These are phyloP conservation scores for Drosophila bipectinata DNA, from an alignment of 1,140 invertebrate species.

Conservation along the genomic window DNA sequence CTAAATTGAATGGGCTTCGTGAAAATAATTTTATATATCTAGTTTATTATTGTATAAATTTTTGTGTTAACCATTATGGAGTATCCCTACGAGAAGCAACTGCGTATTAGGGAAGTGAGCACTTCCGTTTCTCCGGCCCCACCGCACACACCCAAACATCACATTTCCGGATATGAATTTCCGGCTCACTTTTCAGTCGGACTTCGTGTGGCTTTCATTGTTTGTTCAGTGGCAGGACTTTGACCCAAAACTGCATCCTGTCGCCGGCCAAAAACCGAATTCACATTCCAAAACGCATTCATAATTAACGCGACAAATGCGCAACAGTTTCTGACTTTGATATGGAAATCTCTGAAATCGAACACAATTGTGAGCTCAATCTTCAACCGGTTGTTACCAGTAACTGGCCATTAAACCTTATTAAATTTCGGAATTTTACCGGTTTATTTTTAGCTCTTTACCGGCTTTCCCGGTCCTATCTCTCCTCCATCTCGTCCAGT, in stretches of 20 bases:
- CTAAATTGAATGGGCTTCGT: no score
- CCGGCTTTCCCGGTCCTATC: not conserved
- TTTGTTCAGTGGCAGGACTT: not conserved
- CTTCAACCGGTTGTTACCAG: not conserved
- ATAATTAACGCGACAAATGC: slow-evolving; percentile 14
- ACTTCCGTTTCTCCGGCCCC: slow-evolving; percentile 11
- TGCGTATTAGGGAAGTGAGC: slow-evolving; percentile 9
- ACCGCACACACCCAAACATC: slow-evolving; percentile 15
- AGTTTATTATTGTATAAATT: no score
- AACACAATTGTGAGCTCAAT: not conserved
- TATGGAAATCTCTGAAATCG: not conserved
- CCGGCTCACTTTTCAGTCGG: slow-evolving; percentile 3
- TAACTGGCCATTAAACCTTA: not conserved
- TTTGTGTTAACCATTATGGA: not conserved
- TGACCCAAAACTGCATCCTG: slow-evolving; percentile 17
- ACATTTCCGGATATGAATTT: slow-evolving; percentile 25
- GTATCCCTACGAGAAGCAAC: not conserved
- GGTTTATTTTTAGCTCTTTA: slow-evolving; percentile 30
- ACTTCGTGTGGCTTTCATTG: slow-evolving; percentile 20
- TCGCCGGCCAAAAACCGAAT: slow-evolving; percentile 8
- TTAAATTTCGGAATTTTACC: not conserved
- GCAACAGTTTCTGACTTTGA: slow-evolving; percentile 17
- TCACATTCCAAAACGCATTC: not conserved
- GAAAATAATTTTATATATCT: no score
- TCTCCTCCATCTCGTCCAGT: not conserved